Percentiles rank a stretch among this genome's conserved stretches.
Conservation (phyloP, 2,888 invertebrate species). For the Clusia tigrina region DNA sequence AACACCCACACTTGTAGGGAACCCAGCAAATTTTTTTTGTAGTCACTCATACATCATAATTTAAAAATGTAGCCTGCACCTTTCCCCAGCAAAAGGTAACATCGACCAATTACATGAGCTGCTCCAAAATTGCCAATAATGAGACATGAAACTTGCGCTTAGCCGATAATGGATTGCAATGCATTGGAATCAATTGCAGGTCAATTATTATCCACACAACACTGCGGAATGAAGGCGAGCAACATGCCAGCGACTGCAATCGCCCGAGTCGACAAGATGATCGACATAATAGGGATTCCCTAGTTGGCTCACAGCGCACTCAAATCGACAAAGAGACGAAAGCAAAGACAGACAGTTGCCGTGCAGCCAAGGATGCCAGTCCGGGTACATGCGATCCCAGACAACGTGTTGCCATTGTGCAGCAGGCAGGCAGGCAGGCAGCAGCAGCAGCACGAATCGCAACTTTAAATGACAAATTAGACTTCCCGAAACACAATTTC, state of each 20-base stretch:
- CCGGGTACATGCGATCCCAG: neutral
- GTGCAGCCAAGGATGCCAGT: neutral
- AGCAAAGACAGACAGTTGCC: neutral
- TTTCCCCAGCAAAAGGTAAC: neutral
- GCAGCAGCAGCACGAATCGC: slow-evolving; percentile 12
- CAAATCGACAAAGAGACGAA: neutral
- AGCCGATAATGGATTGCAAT: slow-evolving; percentile 59
- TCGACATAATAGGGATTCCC: slow-evolving; percentile 55
- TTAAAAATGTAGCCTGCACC: too few species aligned
- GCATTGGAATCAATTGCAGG: slow-evolving; percentile 62
- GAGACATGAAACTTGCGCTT: slow-evolving; percentile 60
- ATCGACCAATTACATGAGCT: slow-evolving; percentile 46
- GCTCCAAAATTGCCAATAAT: slow-evolving; percentile 60
- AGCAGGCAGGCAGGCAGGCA: too few species aligned
- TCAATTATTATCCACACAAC: slow-evolving; percentile 49
- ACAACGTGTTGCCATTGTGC: neutral
- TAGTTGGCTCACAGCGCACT: slow-evolving; percentile 48
- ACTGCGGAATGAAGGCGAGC: slow-evolving; percentile 17
- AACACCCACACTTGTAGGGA: too few species aligned
- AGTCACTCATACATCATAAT: too few species aligned
- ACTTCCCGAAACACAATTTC: slow-evolving; percentile 55
- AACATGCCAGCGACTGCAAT: slow-evolving; percentile 4
- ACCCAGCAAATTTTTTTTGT: too few species aligned
- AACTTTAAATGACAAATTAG: slow-evolving; percentile 57
- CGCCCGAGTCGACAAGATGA: neutral